Percentiles rank a stretch among this genome's conserved stretches.
These are phyloP conservation scores for Thereva unica DNA, from an alignment of 2,888 invertebrate genomes.

Conservation along the genomic window DNA sequence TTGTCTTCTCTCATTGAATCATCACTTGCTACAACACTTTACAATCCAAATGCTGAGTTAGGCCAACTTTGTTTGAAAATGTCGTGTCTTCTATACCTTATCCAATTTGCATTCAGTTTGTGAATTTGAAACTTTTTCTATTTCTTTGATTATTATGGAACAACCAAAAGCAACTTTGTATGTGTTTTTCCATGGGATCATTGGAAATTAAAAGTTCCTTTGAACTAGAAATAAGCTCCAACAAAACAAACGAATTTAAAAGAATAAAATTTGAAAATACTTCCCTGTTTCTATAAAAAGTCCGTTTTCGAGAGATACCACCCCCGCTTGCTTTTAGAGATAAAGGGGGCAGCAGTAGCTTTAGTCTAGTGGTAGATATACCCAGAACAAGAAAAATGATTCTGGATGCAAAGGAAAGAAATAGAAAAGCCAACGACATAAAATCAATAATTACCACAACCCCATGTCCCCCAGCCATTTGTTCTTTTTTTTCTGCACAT, in stretches of 20 bases:
- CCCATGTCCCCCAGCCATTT: conserved; percentile 36
- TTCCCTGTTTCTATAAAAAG: conserved; percentile 1
- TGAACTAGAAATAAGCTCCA: conserved; percentile 23
- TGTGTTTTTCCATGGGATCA: conserved; percentile 1
- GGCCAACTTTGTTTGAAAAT: no score
- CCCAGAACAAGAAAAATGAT: not conserved
- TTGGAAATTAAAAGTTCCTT: conserved; percentile 31
- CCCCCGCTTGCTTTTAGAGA: no score
- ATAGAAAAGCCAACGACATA: conserved; percentile 46
- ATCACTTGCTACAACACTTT: no score
- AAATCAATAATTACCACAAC: conserved; percentile 50
- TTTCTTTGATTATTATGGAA: no score
- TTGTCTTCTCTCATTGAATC: no score
- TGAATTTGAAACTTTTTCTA: no score
- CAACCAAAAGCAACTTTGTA: no score
- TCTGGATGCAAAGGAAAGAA: conserved; percentile 12
- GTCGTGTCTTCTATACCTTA: no score
- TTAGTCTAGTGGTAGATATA: not conserved
- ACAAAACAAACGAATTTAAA: conserved; percentile 23
- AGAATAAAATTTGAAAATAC: conserved; percentile 28
- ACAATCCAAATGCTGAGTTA: no score
- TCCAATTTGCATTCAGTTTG: no score
- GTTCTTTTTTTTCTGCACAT: conserved; percentile 30
- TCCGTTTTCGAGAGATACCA: no score
- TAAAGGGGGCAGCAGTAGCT: no score